Conservation (phyloP, 2,888 invertebrate species). For the Parnassius mnemosyne region DNA sequence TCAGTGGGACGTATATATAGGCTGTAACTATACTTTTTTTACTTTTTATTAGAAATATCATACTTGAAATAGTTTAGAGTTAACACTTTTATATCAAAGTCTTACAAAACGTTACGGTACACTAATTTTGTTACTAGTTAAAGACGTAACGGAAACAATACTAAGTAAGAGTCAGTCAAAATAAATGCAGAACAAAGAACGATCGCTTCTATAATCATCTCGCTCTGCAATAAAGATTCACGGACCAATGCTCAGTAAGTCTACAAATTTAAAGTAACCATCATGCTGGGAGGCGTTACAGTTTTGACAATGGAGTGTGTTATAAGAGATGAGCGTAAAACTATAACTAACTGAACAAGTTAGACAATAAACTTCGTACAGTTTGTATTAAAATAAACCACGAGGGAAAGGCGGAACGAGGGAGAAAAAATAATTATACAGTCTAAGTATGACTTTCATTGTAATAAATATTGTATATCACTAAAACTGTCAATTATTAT, state of each 20-base stretch:
- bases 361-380: no score
- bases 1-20: no score
- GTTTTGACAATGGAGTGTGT: slow-evolving; percentile 4
- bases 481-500: no score
- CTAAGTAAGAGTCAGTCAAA: slow-evolving; percentile 19
- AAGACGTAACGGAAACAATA: slow-evolving; percentile 22
- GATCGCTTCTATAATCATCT: slow-evolving; percentile 20
- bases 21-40: no score
- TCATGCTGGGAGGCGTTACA: slow-evolving; percentile 29
- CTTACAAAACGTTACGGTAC: slow-evolving; percentile 9
- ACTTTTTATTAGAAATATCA: no score
- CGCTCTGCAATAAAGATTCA: slow-evolving; percentile 27
- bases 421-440: no score
- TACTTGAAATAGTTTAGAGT: no score
- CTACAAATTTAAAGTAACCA: slow-evolving; percentile 32
- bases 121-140: slow-evolving; percentile 9
- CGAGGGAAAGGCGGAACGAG: no score
- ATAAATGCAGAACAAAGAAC: slow-evolving; percentile 26
- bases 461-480: no score
- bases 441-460: no score
- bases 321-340: slow-evolving; percentile 12
- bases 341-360: not conserved
- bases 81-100: not conserved
- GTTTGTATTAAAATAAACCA: no score
- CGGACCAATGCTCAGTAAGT: slow-evolving; percentile 30